These are phyloP conservation scores for Phalera bucephala DNA, from an alignment of 2,888 invertebrate genomes.

Conservation along the genomic window DNA sequence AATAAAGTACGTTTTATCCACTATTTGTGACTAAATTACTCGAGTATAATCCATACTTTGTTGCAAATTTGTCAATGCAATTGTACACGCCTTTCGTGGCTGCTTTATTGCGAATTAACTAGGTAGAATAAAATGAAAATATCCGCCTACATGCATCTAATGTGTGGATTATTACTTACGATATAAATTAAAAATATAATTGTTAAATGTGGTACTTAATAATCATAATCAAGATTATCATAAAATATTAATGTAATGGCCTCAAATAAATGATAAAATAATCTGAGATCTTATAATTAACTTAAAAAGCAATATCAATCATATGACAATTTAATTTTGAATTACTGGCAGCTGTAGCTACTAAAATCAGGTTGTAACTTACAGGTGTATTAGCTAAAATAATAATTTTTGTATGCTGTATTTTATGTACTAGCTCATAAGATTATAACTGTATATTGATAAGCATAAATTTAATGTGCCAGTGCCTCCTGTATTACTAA, in stretches of 20 bases:
- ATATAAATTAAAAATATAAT: neutral
- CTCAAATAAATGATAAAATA: conserved; percentile 8
- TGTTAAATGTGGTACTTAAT: conserved; percentile 28
- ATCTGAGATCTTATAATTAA: too few species aligned
- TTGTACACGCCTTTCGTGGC: too few species aligned
- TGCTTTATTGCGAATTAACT: too few species aligned
- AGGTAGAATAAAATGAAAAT: too few species aligned
- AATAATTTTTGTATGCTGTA: conserved; percentile 33
- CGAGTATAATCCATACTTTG: too few species aligned
- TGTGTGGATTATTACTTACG: too few species aligned
- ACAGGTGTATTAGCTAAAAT: conserved; percentile 39
- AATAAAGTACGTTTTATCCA: too few species aligned
- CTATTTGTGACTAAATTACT: too few species aligned
- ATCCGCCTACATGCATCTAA: too few species aligned
- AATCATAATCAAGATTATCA: conserved; percentile 30
- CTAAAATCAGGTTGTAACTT: conserved; percentile 40
- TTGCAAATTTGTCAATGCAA: too few species aligned
- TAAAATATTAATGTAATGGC: conserved; percentile 16
- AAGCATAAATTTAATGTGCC: conserved; percentile 56
- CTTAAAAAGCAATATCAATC: too few species aligned
- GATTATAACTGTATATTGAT: conserved; percentile 34
- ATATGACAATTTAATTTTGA: too few species aligned
- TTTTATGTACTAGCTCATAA: conserved; percentile 36
- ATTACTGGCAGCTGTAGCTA: neutral
- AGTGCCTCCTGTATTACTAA: conserved; percentile 74